These are phyloP conservation scores for Brachystomella parvula DNA, from an alignment of 1,140 invertebrate genomes.

Conservation along the genomic window DNA sequence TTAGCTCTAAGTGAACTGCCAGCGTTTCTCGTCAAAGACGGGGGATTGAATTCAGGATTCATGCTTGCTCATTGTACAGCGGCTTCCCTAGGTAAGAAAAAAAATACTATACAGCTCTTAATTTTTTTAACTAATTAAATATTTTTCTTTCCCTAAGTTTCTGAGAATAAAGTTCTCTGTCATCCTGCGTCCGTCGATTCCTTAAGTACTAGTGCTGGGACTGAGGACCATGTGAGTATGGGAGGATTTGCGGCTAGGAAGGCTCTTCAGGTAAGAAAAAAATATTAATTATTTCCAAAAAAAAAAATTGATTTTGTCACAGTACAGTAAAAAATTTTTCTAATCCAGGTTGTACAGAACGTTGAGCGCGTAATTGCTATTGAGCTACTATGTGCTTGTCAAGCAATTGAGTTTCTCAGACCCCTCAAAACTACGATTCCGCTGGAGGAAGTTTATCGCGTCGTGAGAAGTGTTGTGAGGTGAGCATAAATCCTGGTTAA, in stretches of 20 bases:
- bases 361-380: slow-evolving; percentile 63
- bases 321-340: background rate
- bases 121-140: background rate
- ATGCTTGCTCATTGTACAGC: slow-evolving; percentile 70
- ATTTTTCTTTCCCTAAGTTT: slow-evolving; percentile 45
- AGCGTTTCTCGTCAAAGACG: slow-evolving; percentile 60
- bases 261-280: slow-evolving; percentile 43
- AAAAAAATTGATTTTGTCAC: background rate
- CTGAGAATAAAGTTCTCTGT: slow-evolving; percentile 67
- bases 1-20: slow-evolving; percentile 58
- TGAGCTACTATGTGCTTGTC: slow-evolving; percentile 61
- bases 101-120: background rate
- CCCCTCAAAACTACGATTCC: slow-evolving; percentile 61
- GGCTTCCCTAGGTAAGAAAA: slow-evolving; percentile 54
- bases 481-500: background rate
- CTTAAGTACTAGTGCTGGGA: slow-evolving; percentile 62
- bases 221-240: slow-evolving; percentile 72
- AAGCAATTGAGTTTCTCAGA: slow-evolving; percentile 65
- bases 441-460: slow-evolving; percentile 58
- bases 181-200: slow-evolving; percentile 66
- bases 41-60: slow-evolving; percentile 67
- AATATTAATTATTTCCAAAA: slow-evolving; percentile 25
- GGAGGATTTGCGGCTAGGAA: slow-evolving; percentile 65
- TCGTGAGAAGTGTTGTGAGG: slow-evolving; percentile 53
- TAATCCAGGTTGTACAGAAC: slow-evolving; percentile 53